Conservation (phyloP, 1,140 invertebrate genomes). For the Zaprionus kolodkinae region DNA sequence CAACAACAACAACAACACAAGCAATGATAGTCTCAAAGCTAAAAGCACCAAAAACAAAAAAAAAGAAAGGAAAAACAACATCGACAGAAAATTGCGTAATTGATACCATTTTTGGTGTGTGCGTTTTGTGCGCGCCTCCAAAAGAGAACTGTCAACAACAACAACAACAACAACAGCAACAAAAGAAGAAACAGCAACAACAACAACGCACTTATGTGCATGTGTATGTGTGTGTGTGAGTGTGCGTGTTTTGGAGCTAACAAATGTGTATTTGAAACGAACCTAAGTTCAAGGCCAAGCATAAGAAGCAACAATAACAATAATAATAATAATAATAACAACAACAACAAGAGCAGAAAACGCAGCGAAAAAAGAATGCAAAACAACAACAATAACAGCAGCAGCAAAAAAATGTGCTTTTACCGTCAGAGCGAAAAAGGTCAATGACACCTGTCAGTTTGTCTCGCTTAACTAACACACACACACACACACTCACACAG, state of each 20-base stretch:
- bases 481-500: background rate
- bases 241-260: slow-evolving; percentile 46
- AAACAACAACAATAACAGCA: slow-evolving; percentile 32
- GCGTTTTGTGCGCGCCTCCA: slow-evolving; percentile 29
- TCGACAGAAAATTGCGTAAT: slow-evolving; percentile 64
- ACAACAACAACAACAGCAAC: background rate
- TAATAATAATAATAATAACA: slow-evolving; percentile 26
- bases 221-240: slow-evolving; percentile 18
- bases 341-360: slow-evolving; percentile 42
- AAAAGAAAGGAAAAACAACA: slow-evolving; percentile 23
- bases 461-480: slow-evolving; percentile 60
- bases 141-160: slow-evolving; percentile 40
- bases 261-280: slow-evolving; percentile 65
- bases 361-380: slow-evolving; percentile 58
- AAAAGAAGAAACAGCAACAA: slow-evolving; percentile 43
- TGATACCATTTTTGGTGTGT: slow-evolving; percentile 65
- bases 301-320: slow-evolving; percentile 52
- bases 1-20: slow-evolving; percentile 26
- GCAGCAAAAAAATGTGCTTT: slow-evolving; percentile 53
- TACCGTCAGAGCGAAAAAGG: slow-evolving; percentile 73
- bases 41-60: slow-evolving; percentile 22
- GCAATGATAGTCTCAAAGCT: slow-evolving; percentile 41
- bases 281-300: slow-evolving; percentile 81
- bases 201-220: background rate
- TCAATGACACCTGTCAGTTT: slow-evolving; percentile 81